phyloP scores from a whole-genome alignment of 2,113 vertebrate species.

The Caretta caretta region DNA sequence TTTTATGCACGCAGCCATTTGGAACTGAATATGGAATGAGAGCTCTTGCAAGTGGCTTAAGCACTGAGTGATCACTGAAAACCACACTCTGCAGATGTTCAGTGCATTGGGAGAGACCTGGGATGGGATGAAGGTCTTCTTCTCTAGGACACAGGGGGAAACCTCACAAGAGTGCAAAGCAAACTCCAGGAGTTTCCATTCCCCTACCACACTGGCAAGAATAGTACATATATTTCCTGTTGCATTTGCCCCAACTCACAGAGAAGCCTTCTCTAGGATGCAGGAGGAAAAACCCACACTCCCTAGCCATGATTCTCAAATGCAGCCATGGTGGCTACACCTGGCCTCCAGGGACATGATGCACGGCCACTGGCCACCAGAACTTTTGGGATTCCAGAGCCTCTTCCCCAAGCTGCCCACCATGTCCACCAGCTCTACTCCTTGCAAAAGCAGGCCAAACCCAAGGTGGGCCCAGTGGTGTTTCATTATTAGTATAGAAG shows the following conservation, averaged over 20 bases:
- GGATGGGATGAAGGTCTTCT: background rate
- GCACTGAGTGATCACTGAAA: background rate
- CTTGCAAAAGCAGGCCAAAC: background rate
- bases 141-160: background rate
- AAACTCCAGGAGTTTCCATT: background rate
- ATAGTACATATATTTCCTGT: background rate
- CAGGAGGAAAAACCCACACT: background rate
- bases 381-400: background rate
- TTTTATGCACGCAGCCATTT: background rate
- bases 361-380: background rate
- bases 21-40: background rate
- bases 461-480: background rate
- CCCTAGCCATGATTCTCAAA: background rate
- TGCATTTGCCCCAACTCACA: background rate
- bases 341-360: background rate
- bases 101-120: fast-evolving
- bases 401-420: background rate
- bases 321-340: too few relatives aligned
- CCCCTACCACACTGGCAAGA: background rate
- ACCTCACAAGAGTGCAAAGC: background rate
- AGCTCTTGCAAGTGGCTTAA: background rate
- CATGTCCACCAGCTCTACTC: background rate
- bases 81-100: background rate
- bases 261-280: background rate
- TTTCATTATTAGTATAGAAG: background rate